Conservation (phyloP, 2,113 vertebrate genomes). For the Gulo gulo region DNA sequence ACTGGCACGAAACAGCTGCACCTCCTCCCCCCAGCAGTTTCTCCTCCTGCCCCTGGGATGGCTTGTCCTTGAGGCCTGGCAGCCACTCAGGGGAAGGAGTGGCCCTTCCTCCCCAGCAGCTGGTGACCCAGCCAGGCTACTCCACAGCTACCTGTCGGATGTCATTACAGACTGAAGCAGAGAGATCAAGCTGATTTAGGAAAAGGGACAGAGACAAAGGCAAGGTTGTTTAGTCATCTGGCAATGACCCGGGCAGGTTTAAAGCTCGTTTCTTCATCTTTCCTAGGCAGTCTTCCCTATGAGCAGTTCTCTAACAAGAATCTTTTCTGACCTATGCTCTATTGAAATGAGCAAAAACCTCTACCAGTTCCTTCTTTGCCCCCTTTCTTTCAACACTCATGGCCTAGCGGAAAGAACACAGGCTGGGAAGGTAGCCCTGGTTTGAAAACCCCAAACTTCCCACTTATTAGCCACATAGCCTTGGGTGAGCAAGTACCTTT, state of each 20-base stretch:
- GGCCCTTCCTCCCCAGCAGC: constrained; percentile 77
- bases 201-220: constrained; percentile 53
- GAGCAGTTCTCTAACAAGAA: background rate
- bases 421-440: background rate
- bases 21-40: constrained; percentile 39
- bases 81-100: constrained; percentile 56
- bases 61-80: constrained; percentile 77
- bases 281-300: background rate
- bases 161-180: constrained; percentile 79
- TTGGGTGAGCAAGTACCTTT: background rate
- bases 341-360: constrained; percentile 26
- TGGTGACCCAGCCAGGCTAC: constrained; percentile 82
- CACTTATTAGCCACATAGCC: background rate
- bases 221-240: background rate
- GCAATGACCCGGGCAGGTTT: background rate
- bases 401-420: background rate
- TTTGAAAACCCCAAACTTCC: background rate
- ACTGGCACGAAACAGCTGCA: constrained; percentile 85
- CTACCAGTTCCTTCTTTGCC: background rate
- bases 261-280: constrained; percentile 53
- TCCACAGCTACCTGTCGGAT: constrained; percentile 87
- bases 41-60: constrained; percentile 53
- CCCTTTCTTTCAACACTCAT: background rate
- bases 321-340: background rate
- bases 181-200: constrained; percentile 79